A percentile compares a stretch with the other conserved stretches of the same genome.
These are phyloP conservation scores for Drosophila arawakana DNA, from an alignment of 1,140 invertebrate species.

Conservation along the genomic window DNA sequence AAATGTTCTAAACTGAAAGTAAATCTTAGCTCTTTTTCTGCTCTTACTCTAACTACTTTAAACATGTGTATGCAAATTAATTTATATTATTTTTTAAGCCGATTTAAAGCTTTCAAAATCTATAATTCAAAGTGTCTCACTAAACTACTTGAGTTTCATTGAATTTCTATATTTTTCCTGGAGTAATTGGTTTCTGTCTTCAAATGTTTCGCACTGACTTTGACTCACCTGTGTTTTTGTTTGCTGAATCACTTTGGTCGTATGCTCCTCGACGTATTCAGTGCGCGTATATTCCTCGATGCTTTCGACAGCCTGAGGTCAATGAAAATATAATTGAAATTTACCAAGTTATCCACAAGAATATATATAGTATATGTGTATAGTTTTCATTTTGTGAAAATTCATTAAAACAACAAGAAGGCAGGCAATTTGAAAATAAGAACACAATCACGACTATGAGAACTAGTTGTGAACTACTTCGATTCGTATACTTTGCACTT, in stretches of 20 bases:
- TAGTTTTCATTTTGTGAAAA: conserved; percentile 18
- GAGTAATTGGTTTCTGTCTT: not conserved
- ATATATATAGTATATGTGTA: conserved; percentile 17
- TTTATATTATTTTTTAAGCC: too few species aligned
- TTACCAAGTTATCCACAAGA: conserved; percentile 38
- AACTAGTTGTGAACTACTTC: not conserved
- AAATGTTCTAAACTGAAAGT: too few species aligned
- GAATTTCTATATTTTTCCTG: not conserved
- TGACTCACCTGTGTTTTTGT: conserved; percentile 76
- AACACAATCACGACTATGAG: conserved; percentile 27
- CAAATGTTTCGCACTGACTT: not conserved
- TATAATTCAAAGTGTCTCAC: too few species aligned
- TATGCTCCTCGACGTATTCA: conserved; percentile 82
- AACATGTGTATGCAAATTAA: too few species aligned
- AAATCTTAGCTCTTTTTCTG: too few species aligned
- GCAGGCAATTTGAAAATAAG: conserved; percentile 35
- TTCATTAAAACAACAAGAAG: conserved; percentile 39
- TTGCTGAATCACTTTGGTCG: conserved; percentile 75
- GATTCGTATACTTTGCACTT: conserved; percentile 73
- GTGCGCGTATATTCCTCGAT: conserved; percentile 76
- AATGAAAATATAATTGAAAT: conserved; percentile 70
- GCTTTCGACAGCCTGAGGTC: conserved; percentile 83
- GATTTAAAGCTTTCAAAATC: too few species aligned
- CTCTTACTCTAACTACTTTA: too few species aligned
- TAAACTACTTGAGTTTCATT: not conserved